phyloP scores from a whole-genome alignment of 2,888 invertebrate species.

The Mesorhabditis spiculigera region DNA sequence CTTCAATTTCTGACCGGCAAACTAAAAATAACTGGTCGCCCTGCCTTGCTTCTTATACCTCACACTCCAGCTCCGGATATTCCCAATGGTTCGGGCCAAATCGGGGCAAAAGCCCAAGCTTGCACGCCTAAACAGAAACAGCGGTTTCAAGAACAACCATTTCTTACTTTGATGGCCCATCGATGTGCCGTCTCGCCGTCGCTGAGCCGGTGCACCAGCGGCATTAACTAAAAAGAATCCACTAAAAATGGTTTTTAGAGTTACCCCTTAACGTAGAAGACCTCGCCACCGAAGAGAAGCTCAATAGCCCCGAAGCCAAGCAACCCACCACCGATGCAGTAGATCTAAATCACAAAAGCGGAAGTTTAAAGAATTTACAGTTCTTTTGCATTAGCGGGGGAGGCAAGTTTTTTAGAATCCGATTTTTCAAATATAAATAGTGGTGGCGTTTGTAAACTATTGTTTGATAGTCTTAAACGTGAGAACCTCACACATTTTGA shows the following conservation, averaged over 20 bases:
- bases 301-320: slow-evolving; percentile 33
- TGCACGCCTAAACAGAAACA: slow-evolving; percentile 24
- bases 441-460: too few species aligned
- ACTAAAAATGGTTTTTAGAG: not conserved
- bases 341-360: not conserved
- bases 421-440: too few species aligned
- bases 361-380: not conserved
- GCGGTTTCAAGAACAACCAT: too few species aligned
- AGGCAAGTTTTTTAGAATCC: too few species aligned
- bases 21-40: too few species aligned
- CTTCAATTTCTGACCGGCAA: slow-evolving; percentile 66
- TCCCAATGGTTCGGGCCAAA: slow-evolving; percentile 27
- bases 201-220: slow-evolving; percentile 41
- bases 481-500: too few species aligned
- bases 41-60: slow-evolving; percentile 16
- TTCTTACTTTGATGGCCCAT: slow-evolving; percentile 34
- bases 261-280: slow-evolving; percentile 46
- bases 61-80: slow-evolving; percentile 46
- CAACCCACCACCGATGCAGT: slow-evolving; percentile 15
- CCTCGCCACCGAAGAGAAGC: slow-evolving; percentile 41
- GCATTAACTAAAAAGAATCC: slow-evolving; percentile 37
- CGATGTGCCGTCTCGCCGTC: slow-evolving; percentile 52
- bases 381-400: too few species aligned
- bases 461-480: too few species aligned
- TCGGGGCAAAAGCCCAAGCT: slow-evolving; percentile 42